phyloP scores from a whole-genome alignment of 2,113 vertebrate genomes.

The Globicephala melas region DNA sequence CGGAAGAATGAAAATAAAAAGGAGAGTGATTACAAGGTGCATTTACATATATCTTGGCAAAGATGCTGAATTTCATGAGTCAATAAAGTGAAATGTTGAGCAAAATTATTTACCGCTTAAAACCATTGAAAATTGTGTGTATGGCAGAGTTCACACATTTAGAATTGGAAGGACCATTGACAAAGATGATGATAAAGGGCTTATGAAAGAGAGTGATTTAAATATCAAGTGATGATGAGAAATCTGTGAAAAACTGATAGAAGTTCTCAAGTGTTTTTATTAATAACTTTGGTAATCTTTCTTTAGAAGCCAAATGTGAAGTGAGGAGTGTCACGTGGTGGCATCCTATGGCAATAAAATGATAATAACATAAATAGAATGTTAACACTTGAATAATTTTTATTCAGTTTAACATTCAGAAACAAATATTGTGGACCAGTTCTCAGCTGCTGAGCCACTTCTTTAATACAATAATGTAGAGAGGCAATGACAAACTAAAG shows the following conservation, averaged over 20 bases:
- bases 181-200: not conserved
- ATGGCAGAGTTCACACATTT: not conserved
- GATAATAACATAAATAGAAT: not conserved
- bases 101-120: not conserved
- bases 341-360: not conserved
- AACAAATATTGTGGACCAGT: not conserved
- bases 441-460: not conserved
- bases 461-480: not conserved
- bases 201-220: not conserved
- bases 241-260: not conserved
- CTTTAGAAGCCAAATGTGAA: not conserved
- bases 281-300: not conserved
- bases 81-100: not conserved
- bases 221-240: not conserved
- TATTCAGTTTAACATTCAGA: not conserved
- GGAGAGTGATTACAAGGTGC: not conserved
- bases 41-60: not conserved
- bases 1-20: not conserved
- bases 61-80: not conserved
- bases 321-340: not conserved
- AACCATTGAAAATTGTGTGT: not conserved
- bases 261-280: not conserved
- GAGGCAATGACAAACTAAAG: not conserved
- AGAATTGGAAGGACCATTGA: not conserved
- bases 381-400: not conserved